Base-by-base conservation (phyloP, 2,113 vertebrate genomes). In the Cyprinodon tularosa region DNA sequence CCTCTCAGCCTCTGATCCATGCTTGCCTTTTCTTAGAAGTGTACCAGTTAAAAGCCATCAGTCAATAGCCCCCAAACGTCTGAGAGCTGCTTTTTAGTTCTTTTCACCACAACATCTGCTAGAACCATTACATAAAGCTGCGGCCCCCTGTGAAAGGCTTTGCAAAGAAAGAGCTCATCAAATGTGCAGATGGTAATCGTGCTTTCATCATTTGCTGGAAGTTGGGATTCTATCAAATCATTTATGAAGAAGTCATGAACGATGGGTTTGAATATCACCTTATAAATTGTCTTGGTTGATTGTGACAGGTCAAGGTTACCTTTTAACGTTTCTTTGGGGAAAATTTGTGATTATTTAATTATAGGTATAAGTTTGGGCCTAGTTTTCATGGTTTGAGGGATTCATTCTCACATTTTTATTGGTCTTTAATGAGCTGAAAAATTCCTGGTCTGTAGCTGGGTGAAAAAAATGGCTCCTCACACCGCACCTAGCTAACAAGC, bases 161-260 rank as follows among this genome's bases (percentile, higher is more conserved):
- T 76, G 87, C 85, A 87, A 65, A 85, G 87, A 84, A 59, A 81
- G 62, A 80, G 74, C 69, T 86, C 80, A 57, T 84, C 68, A 82
- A 84, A 88, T 17, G 66, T 15, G 42, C 87, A 85, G 78, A 88
- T 86, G 85, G 88, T 80, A 81, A 86, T 89, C 81, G 83, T 80
- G 68, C 89, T 93, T 91, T 89, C 88, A 92, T 87, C 71, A 76
- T 90, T 86, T 87, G 67, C 66, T 87, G 76, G 85, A 89, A 85
- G 84, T 89, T 90, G 76, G 87, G 81, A 92, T 90, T 63, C 76
- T 73, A 38, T 87, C 82, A 85, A 90, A 82, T 81, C 64, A 82
- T 90, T 90, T 75, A 57, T 86, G 72, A 36, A 63, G 68, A 59
- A 71, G 10, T 57, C 22, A 4, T 40, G 17, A 3, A 17, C 14